Base-by-base conservation (phyloP, 2,113 vertebrate species). In the Urocitellus parryii region DNA sequence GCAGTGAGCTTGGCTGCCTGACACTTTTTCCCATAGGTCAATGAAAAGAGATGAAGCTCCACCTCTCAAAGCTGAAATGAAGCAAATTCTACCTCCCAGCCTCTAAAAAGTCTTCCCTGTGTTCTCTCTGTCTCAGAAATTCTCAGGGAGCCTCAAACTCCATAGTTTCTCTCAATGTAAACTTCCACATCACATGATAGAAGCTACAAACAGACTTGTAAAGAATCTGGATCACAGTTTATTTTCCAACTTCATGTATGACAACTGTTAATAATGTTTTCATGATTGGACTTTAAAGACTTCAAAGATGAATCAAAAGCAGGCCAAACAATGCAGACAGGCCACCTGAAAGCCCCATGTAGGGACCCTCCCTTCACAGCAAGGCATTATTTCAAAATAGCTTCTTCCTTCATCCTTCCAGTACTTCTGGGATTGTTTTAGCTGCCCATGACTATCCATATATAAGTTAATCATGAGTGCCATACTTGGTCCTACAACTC, bases 1-100 rank as follows among this genome's bases (percentile, higher is more conserved):
- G 63, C 93, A 61, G 79, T 39, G 82, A 93, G 29, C 51, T 86
- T 91, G 86, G 70, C 89, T 88, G 34, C 95, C 65, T 86, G 45
- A 34, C 17, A 45, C 42, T 58, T 63, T 78, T 86, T 27, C 85
- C 81, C 32, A 2, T 18, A 91, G 79, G 84, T 88, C 91, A 32
- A 45, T 76, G 68, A 91, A 87, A 90, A 82, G 70, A 45, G 61
- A 80, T 51, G 61, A 93, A 87, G 80, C 73, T 29, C 37, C 88
- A 90, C 16, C 74, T 89, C 77, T 82, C 74, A 82, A 73, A 88
- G 56, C 78, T 56, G 65, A 85, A 74, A 83, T 37, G 78, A 93
- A 97, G 20, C 24, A 79, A 29, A 48, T 80, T 78, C 72, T 77
- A 2, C 53, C 61, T 73, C 65, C n/a, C 32, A 5, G 48, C 45